Evolutionary conservation across 2,888 invertebrate genomes (phyloP), one percentile per base, ranked within the genome.

Genomic region (Lycia hirtaria): DNA sequence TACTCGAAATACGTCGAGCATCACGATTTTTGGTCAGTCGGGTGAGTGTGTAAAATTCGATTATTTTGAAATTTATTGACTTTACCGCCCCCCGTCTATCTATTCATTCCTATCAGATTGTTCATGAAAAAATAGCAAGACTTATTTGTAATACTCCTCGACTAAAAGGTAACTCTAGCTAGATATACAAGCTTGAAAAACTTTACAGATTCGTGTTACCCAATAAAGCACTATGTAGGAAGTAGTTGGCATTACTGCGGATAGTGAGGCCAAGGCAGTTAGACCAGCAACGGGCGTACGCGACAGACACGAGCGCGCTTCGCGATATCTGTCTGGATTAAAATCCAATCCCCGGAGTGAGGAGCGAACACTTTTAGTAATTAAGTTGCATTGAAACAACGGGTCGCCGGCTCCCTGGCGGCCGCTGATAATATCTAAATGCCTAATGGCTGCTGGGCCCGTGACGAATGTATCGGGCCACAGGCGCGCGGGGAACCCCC

Each of bases 401-500:
- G 83, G 78, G 88, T 88, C 88, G 87, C 83, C 88, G 85, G 85
- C 84, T 87, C 90, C 88, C 81, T 70, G 73, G 85, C 79, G 89
- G 82, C 83, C 74, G 80, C 82, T 86, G 91, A 91, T 91, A 90
- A 91, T 92, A 92, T 92, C 92, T 92, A 92, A 93, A 92, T 91
- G 90, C 92, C 92, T 92, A 91, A 91, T 92, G 92, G 93, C 92
- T 93, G 91, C 89, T 92, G 93, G 89, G 91, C 88, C 89, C 89
- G 92, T 92, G 91, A 91, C 90, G 90, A 91, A 90, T 91, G 91
- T 90, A 89, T 90, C 86, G 87, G 81, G 84, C 80, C 76, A 47
- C 38, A 43, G 55, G 71, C 40, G 33, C n/a, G 72, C 73, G 58
- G 58, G 72, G 67, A 69, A 65, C 72, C 75, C 68, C 75, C 72